Conservation (phyloP, 2,888 invertebrate species). For the Synergus itoensis region DNA sequence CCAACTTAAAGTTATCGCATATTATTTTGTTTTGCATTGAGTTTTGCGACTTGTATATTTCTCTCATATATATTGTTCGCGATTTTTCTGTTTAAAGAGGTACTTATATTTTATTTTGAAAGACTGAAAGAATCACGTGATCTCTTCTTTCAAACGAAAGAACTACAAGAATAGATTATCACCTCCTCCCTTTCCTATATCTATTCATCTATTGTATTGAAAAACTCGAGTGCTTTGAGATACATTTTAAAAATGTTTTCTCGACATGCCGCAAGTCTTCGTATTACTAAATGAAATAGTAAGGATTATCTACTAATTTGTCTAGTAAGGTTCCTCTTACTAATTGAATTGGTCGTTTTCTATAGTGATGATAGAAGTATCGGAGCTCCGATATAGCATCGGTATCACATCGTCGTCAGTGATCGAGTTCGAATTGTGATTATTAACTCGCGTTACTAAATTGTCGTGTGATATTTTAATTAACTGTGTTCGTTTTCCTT, state of each 20-base stretch:
- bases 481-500: too few species aligned
- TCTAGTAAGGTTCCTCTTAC: too few species aligned
- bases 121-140: not conserved
- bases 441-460: too few species aligned
- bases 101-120: not conserved
- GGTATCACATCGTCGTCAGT: too few species aligned
- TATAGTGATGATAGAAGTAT: too few species aligned
- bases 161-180: slow-evolving; percentile 20
- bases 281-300: too few species aligned
- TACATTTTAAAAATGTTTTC: slow-evolving; percentile 6
- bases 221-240: slow-evolving; percentile 23
- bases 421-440: too few species aligned
- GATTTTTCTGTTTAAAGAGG: not conserved
- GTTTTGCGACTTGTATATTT: not conserved
- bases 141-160: not conserved
- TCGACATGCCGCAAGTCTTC: not conserved
- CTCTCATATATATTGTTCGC: not conserved
- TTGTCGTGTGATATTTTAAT: too few species aligned
- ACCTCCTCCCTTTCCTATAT: not conserved
- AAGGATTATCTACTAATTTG: too few species aligned
- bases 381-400: too few species aligned
- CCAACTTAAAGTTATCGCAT: not conserved
- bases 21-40: not conserved
- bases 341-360: too few species aligned
- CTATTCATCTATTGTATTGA: not conserved